These are phyloP conservation scores for Elegia similella DNA, from an alignment of 2,888 invertebrate species.

Conservation along the genomic window DNA sequence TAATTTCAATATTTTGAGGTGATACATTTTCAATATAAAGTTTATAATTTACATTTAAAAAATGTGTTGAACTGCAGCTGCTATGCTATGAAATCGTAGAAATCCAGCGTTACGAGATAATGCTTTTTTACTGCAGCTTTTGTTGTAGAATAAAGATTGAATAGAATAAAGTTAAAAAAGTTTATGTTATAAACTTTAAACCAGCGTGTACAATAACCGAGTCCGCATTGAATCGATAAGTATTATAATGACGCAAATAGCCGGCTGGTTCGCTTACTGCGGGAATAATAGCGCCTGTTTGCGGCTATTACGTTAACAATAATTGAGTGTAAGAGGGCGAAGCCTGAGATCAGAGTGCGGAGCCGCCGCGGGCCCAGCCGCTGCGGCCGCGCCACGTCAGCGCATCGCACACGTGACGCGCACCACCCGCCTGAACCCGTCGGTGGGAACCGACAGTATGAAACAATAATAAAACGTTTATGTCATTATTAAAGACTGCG, in stretches of 20 bases:
- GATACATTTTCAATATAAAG: too few relatives aligned
- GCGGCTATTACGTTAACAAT: slow-evolving; percentile 41
- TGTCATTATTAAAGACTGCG: slow-evolving; percentile 20
- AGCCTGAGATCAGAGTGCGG: slow-evolving; percentile 27
- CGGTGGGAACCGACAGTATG: slow-evolving; percentile 28
- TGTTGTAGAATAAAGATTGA: too few relatives aligned
- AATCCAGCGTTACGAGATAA: too few relatives aligned
- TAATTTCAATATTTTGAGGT: too few relatives aligned
- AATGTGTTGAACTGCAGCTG: too few relatives aligned
- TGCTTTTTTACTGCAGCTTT: too few relatives aligned
- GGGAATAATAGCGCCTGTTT: slow-evolving; percentile 35
- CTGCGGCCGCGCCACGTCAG: slow-evolving; percentile 58
- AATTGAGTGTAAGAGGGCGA: slow-evolving; percentile 34
- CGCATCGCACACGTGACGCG: slow-evolving; percentile 17
- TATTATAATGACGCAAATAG: slow-evolving; percentile 37
- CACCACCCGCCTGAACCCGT: slow-evolving; percentile 2
- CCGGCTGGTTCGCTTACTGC: slow-evolving; percentile 31
- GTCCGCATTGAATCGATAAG: slow-evolving; percentile 57
- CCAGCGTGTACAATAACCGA: slow-evolving; percentile 40
- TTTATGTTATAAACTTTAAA: slow-evolving; percentile 34
- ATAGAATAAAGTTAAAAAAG: background rate
- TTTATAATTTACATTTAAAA: too few relatives aligned
- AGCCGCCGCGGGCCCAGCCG: slow-evolving; percentile 30
- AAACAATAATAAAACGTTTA: slow-evolving; percentile 6
- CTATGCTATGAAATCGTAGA: too few relatives aligned